Evolutionary conservation across 2,797 vertebrate species (phyloP).

Genomic region (Numenius phaeopus): DNA sequence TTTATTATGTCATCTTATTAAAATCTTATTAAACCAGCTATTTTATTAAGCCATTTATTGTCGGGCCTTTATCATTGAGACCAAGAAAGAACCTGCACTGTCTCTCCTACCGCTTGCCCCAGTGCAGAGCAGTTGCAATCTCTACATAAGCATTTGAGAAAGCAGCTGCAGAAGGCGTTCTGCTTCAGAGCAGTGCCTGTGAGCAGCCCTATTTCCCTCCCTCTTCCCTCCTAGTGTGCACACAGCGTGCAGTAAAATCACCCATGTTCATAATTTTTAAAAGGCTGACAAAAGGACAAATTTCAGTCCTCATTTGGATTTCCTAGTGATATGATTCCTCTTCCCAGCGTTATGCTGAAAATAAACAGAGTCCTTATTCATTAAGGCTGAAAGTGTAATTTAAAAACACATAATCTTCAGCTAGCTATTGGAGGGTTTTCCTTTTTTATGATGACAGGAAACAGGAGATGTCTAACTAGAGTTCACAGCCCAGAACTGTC

Average conservation of each 20-base stretch:
- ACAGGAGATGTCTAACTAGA: not conserved
- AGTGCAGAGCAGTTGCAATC: not conserved
- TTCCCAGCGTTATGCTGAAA: not conserved
- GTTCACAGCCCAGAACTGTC: not conserved
- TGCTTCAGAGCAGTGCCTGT: not conserved
- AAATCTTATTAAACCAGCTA: not conserved
- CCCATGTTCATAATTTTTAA: not conserved
- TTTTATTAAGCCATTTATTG: not conserved
- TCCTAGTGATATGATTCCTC: not conserved
- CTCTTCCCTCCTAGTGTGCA: not conserved
- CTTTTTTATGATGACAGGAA: not conserved
- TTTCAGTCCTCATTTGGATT: not conserved
- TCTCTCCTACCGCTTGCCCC: accelerated
- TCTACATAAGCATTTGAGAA: not conserved
- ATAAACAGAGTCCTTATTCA: not conserved
- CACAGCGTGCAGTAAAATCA: not conserved
- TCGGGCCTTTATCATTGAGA: not conserved
- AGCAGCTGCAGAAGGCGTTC: not conserved
- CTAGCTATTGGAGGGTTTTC: not conserved
- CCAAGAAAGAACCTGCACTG: not conserved
- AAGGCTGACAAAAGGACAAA: not conserved
- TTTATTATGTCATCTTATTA: not conserved
- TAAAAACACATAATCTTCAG: not conserved
- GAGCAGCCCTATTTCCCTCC: accelerated
- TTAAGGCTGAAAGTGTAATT: not conserved